These are phyloP conservation scores for Crambe crambe DNA, from an alignment of 37 sponge, comb jelly and placozoan species.

Conservation along the genomic window DNA sequence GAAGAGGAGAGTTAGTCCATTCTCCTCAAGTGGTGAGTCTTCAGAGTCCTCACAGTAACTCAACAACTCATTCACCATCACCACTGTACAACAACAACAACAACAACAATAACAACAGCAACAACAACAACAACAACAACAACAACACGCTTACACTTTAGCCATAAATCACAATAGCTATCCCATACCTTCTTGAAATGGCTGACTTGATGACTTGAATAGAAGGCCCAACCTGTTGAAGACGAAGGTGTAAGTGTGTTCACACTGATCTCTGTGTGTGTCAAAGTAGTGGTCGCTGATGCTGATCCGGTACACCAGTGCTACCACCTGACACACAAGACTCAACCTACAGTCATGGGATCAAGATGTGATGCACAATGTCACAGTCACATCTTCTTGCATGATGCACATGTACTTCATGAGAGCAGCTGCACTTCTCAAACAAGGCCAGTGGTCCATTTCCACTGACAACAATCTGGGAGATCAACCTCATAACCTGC, in stretches of 20 bases:
- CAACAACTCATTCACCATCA: slow-evolving; percentile 37
- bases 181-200: background rate
- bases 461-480: background rate
- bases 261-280: slow-evolving; percentile 43
- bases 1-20: too few species aligned
- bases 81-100: slow-evolving; percentile 20
- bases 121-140: background rate
- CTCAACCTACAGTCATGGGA: background rate
- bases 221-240: slow-evolving; percentile 13
- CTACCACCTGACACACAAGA: slow-evolving; percentile 19
- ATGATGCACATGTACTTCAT: slow-evolving; percentile 31
- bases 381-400: background rate
- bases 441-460: slow-evolving; percentile 8
- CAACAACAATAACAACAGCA: slow-evolving; percentile 35
- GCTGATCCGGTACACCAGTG: slow-evolving; percentile 29
- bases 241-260: slow-evolving; percentile 22
- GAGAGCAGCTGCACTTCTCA: slow-evolving; percentile 23
- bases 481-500: slow-evolving; percentile 28
- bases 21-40: slow-evolving; percentile 8
- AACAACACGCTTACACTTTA: background rate
- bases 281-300: slow-evolving; percentile 50
- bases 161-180: background rate
- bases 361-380: background rate
- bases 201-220: slow-evolving; percentile 1
- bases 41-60: slow-evolving; percentile 36